These are phyloP conservation scores for Melanotus villosus DNA, from an alignment of 2,888 invertebrate species.

Conservation along the genomic window DNA sequence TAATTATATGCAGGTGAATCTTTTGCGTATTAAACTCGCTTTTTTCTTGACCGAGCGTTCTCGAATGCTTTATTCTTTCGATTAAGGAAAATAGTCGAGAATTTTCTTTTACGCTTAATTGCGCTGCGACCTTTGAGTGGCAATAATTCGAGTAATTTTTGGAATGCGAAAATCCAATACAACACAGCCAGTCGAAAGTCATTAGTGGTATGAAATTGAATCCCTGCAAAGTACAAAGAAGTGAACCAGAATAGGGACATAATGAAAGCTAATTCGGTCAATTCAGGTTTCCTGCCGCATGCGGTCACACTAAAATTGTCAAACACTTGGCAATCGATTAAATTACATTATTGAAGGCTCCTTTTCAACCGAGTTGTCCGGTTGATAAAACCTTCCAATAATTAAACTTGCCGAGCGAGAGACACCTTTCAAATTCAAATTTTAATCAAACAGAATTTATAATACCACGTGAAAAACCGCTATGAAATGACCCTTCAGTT, in stretches of 20 bases:
- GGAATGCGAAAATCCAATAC: slow-evolving; percentile 8
- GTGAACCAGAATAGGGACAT: slow-evolving; percentile 17
- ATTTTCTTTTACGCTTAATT: too few relatives aligned
- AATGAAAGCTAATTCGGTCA: slow-evolving; percentile 24
- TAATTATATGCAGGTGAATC: neutral
- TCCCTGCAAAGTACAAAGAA: slow-evolving; percentile 16
- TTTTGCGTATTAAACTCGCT: too few relatives aligned
- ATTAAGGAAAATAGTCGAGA: too few relatives aligned
- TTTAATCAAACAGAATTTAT: slow-evolving; percentile 22
- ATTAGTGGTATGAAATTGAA: slow-evolving; percentile 14
- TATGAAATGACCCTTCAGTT: slow-evolving; percentile 15
- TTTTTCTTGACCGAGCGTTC: too few relatives aligned
- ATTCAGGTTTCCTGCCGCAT: slow-evolving; percentile 22
- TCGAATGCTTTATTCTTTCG: too few relatives aligned
- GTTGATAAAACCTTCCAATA: slow-evolving; percentile 4
- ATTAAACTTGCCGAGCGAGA: neutral
- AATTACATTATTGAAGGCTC: slow-evolving; percentile 20
- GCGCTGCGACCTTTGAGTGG: too few relatives aligned
- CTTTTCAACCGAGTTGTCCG: slow-evolving; percentile 15
- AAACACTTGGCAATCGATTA: slow-evolving; percentile 27
- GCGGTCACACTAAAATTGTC: slow-evolving; percentile 19
- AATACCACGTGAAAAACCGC: neutral
- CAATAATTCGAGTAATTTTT: neutral
- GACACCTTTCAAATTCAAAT: slow-evolving; percentile 18
- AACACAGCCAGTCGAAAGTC: slow-evolving; percentile 12